Percentiles rank a stretch among this genome's conserved stretches.
These are phyloP conservation scores for Masnerella sp. DNA, from an alignment of 2,888 invertebrate genomes.

Conservation along the genomic window DNA sequence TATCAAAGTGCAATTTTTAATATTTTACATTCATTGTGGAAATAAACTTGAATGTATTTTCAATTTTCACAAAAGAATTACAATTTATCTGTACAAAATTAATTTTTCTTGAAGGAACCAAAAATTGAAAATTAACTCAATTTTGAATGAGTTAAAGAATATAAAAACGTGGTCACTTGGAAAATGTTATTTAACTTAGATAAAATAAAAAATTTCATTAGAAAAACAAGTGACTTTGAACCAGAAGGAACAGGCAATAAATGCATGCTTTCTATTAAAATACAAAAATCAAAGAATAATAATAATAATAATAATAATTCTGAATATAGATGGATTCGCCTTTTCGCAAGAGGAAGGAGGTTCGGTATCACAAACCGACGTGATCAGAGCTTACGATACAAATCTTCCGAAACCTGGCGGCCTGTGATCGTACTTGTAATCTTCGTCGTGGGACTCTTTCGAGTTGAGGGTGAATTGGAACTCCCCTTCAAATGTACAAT, in stretches of 20 bases:
- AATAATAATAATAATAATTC: background rate
- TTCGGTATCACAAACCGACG: conserved; percentile 94
- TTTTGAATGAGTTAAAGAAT: no score
- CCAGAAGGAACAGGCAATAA: background rate
- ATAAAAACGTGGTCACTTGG: no score
- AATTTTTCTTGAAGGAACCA: no score
- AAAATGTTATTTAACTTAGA: no score
- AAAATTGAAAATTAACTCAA: no score
- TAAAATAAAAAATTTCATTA: no score
- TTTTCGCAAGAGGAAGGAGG: conserved; percentile 99
- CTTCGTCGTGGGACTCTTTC: conserved; percentile 15
- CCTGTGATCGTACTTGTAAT: conserved; percentile 78
- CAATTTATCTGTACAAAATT: no score
- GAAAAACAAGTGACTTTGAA: background rate
- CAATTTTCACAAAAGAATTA: no score
- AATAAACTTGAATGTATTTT: no score
- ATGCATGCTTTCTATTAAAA: conserved; percentile 15
- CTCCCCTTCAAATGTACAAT: conserved; percentile 14
- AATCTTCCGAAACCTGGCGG: conserved; percentile 90
- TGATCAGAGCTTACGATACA: conserved; percentile 97
- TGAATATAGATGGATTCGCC: conserved; percentile 92
- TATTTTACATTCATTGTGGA: no score
- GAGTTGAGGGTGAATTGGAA: background rate
- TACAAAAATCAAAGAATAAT: background rate
- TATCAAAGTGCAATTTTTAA: no score